Percentiles rank a stretch among this genome's conserved stretches.
Evolutionary conservation across 35 echinoderm and acorn worm genomes (phyloP).

Genomic region (Amphiura filiformis): DNA sequence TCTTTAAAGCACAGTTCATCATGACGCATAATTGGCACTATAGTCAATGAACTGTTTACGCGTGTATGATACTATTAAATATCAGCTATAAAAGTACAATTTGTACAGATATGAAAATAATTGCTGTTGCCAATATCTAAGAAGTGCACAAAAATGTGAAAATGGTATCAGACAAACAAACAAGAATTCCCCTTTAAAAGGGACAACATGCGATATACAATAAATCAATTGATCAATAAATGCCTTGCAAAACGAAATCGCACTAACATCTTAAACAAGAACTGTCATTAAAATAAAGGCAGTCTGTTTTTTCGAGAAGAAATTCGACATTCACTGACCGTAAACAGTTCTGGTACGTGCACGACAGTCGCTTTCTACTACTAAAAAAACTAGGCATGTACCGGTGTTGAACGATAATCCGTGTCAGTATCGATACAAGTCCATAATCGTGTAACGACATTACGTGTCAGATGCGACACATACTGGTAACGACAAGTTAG

Average conservation of each 20-base stretch:
- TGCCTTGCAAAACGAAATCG: neutral
- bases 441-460: neutral
- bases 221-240: neutral
- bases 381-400: neutral
- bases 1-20: too few relatives aligned
- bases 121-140: too few relatives aligned
- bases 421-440: neutral
- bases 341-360: neutral
- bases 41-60: too few relatives aligned
- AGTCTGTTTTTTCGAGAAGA: neutral
- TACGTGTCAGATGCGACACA: neutral
- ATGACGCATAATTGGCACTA: too few relatives aligned
- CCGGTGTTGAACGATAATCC: neutral
- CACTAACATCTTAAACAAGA: neutral
- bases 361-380: neutral
- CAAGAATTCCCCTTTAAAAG: neutral
- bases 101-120: too few relatives aligned
- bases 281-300: neutral
- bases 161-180: neutral
- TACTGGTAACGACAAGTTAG: neutral
- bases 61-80: too few relatives aligned
- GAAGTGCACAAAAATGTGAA: too few relatives aligned
- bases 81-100: too few relatives aligned
- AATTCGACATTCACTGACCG: conserved; percentile 11
- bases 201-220: too few relatives aligned